Evolutionary conservation across 2,888 invertebrate genomes (phyloP).

Genomic region (Dysmachus trigonus): DNA sequence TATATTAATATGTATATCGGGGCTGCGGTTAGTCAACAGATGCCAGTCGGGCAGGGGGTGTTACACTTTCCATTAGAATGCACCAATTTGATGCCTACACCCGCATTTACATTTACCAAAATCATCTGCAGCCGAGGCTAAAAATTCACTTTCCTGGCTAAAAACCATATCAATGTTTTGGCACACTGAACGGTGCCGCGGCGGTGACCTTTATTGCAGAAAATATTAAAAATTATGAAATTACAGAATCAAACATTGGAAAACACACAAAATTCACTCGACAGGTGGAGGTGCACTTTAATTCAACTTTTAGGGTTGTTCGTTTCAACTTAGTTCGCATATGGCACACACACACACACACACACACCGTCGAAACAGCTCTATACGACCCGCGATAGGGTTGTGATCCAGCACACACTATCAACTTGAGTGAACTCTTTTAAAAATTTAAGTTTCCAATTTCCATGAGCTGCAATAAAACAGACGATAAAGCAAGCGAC

Average conservation of each 20-base stretch:
- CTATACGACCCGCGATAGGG: background rate
- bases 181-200: too few species aligned
- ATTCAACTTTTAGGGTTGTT: constrained; percentile 2
- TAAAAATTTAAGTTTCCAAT: constrained; percentile 45
- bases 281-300: constrained; percentile 22
- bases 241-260: constrained; percentile 15
- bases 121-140: background rate
- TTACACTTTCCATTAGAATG: background rate
- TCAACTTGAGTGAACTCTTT: constrained; percentile 23
- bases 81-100: constrained; percentile 3
- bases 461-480: constrained; percentile 45
- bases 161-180: constrained; percentile 16
- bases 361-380: background rate
- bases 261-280: background rate
- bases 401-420: background rate
- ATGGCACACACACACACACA: too few species aligned
- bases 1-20: too few species aligned
- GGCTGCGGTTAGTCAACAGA: constrained; percentile 18
- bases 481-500: constrained; percentile 37
- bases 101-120: background rate
- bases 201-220: background rate
- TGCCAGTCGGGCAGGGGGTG: background rate
- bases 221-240: constrained; percentile 32
- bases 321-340: constrained; percentile 11
- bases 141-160: constrained; percentile 28